phyloP scores from a whole-genome alignment of 2,113 vertebrate species.

The Rhabdomys dilectus region DNA sequence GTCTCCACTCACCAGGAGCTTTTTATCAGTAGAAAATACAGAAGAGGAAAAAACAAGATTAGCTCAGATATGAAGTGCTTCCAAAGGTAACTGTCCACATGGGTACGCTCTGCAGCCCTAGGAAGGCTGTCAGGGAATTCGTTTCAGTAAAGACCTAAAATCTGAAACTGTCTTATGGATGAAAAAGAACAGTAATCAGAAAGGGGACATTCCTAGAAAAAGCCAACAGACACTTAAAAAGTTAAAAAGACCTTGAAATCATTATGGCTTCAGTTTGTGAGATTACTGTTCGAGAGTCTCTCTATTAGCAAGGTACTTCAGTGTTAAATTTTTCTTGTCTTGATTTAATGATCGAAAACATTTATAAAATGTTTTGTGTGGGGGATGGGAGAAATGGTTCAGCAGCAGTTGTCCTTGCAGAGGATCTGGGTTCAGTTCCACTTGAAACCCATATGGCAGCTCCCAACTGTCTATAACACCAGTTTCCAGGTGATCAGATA shows the following conservation, averaged over 20 bases:
- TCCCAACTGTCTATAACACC: background rate
- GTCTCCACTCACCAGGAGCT: background rate
- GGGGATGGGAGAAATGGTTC: background rate
- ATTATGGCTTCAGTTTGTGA: background rate
- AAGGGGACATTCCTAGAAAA: background rate
- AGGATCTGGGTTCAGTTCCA: background rate
- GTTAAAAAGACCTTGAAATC: background rate
- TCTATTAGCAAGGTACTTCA: background rate
- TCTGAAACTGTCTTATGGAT: background rate
- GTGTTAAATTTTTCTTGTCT: background rate
- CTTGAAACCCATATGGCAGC: background rate
- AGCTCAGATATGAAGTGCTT: background rate
- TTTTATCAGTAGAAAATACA: background rate
- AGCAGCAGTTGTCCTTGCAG: background rate
- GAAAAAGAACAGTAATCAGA: background rate
- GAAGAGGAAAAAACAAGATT: background rate
- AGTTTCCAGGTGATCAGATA: background rate
- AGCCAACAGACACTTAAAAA: background rate
- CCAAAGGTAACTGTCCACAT: background rate
- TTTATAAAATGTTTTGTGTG: background rate
- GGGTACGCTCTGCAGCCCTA: background rate
- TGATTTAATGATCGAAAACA: background rate
- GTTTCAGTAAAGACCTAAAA: background rate
- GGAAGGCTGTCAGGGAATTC: background rate
- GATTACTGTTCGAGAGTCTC: constrained; percentile 3